Percentiles rank a stretch among this genome's conserved stretches.
Evolutionary conservation across 2,797 vertebrate genomes (phyloP).

Genomic region (Momotus momota): DNA sequence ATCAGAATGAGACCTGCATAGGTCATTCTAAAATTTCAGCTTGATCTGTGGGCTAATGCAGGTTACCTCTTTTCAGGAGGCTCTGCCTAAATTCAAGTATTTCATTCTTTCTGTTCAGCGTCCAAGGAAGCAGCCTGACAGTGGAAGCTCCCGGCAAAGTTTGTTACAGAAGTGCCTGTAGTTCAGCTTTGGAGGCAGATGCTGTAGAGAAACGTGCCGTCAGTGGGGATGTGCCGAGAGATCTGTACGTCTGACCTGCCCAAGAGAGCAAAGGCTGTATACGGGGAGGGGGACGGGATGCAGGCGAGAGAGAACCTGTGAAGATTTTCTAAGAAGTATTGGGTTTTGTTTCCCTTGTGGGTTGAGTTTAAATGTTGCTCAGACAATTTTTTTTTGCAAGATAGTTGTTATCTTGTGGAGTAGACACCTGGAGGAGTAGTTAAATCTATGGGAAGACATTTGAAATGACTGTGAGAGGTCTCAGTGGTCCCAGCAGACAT

Average conservation of each 20-base stretch:
- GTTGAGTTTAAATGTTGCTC: not conserved
- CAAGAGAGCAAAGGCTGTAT: not conserved
- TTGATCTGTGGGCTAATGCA: not conserved
- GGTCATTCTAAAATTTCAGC: not conserved
- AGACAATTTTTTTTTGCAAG: not conserved
- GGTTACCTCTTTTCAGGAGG: not conserved
- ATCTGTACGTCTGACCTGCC: not conserved
- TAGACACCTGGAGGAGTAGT: not conserved
- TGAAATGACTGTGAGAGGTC: not conserved
- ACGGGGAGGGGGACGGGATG: rapidly evolving
- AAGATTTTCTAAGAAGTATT: not conserved
- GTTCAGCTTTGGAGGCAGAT: not conserved
- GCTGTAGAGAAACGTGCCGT: not conserved
- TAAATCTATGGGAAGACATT: not conserved
- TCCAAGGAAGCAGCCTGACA: not conserved
- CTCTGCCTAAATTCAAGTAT: not conserved
- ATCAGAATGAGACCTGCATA: not conserved
- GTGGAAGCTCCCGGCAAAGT: not conserved
- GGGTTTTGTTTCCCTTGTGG: not conserved
- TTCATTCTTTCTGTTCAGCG: not conserved
- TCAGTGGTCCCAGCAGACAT: not conserved
- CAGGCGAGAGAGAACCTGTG: not conserved
- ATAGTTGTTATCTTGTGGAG: not conserved
- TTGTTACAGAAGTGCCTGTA: not conserved
- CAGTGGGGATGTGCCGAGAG: not conserved